These are phyloP conservation scores for Erinaceus europaeus DNA, from an alignment of 2,113 vertebrate genomes.

Conservation along the genomic window DNA sequence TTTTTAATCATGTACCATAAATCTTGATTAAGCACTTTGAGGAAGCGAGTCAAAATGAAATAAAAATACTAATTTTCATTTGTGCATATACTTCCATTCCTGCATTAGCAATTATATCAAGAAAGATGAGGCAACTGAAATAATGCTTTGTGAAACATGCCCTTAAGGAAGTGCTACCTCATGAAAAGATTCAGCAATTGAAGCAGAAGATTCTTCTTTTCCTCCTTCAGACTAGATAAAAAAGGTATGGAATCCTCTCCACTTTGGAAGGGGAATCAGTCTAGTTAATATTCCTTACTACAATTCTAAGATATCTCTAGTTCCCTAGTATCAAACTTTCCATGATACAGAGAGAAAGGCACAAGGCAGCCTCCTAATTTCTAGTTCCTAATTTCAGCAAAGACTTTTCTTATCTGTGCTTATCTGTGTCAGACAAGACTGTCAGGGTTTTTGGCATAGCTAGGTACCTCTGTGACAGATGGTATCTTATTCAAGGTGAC, in stretches of 20 bases:
- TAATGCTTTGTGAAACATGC: background rate
- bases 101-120: constrained; percentile 5
- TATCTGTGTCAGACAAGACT: constrained; percentile 18
- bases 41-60: background rate
- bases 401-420: constrained; percentile 20
- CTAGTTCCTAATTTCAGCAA: background rate
- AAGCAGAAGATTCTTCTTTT: background rate
- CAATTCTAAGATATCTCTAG: background rate
- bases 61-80: background rate
- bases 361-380: background rate
- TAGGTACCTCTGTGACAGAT: background rate
- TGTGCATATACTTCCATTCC: background rate
- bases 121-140: constrained; percentile 9
- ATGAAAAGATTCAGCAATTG: background rate
- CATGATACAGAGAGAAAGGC: background rate
- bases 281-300: background rate
- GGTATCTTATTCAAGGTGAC: constrained; percentile 1
- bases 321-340: constrained; percentile 10
- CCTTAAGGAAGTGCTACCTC: background rate
- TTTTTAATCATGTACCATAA: background rate
- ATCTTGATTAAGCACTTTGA: background rate
- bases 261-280: constrained; percentile 5
- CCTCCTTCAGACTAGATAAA: background rate
- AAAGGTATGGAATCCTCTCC: constrained; percentile 2
- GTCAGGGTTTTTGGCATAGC: background rate